These are phyloP conservation scores for Mesaphorura yosii DNA, from an alignment of 1,140 invertebrate species.

Conservation along the genomic window DNA sequence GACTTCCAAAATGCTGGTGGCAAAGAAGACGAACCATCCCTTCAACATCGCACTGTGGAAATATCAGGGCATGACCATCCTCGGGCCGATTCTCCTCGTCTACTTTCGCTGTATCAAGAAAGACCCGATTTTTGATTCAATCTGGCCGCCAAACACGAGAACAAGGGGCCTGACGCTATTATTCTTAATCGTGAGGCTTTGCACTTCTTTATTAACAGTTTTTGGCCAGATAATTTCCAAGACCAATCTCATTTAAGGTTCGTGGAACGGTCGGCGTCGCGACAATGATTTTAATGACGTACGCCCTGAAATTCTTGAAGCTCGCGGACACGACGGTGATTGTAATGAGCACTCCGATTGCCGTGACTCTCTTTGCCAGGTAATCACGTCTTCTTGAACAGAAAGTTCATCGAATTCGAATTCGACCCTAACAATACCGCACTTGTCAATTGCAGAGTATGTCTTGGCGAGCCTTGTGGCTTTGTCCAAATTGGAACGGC, in stretches of 20 bases:
- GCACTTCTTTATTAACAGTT: not conserved
- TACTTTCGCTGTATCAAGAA: not conserved
- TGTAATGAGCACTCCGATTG: not conserved
- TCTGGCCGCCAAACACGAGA: not conserved
- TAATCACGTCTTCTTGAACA: too few relatives aligned
- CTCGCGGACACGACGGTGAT: not conserved
- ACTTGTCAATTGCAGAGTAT: too few relatives aligned
- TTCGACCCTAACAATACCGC: too few relatives aligned
- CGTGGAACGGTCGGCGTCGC: not conserved
- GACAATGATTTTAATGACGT: not conserved
- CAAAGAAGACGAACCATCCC: not conserved
- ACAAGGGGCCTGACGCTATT: not conserved
- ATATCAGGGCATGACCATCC: constrained; percentile 3
- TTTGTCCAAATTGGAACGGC: not conserved
- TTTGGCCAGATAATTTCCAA: not conserved
- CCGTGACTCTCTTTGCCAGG: not conserved
- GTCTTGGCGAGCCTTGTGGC: not conserved
- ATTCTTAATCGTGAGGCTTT: not conserved
- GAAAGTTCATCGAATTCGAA: too few relatives aligned
- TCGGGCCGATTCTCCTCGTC: not conserved
- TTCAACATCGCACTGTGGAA: constrained; percentile 7
- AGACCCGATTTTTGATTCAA: not conserved
- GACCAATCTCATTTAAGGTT: not conserved
- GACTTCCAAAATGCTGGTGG: not conserved
- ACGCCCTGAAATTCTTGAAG: not conserved